Conservation (phyloP, 2,888 invertebrate genomes). For the Subacronicta megacephala region DNA sequence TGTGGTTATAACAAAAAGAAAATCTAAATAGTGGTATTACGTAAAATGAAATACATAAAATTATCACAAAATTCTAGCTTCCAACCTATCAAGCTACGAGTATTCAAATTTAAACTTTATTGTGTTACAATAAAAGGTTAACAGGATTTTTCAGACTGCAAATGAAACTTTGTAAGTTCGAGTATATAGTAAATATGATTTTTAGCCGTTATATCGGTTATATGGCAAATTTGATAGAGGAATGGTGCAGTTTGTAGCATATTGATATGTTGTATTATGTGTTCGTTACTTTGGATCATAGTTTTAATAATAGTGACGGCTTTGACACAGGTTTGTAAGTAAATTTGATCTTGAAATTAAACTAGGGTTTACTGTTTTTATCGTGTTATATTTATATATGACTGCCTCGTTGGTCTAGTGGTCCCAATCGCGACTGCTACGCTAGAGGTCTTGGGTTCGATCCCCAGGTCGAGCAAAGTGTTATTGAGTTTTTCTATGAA, state of each 20-base stretch:
- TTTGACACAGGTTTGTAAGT: not conserved
- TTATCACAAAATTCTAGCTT: not conserved
- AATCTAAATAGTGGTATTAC: not conserved
- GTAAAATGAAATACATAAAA: not conserved
- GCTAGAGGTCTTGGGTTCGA: no score
- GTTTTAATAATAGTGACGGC: not conserved
- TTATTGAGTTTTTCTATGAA: no score
- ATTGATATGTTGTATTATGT: not conserved
- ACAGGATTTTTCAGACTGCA: no score
- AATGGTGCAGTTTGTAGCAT: not conserved
- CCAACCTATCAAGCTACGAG: not conserved
- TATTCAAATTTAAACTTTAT: not conserved
- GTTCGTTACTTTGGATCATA: not conserved
- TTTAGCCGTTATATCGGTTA: no score
- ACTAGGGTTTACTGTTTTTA: no score
- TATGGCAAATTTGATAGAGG: not conserved
- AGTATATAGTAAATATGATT: not conserved
- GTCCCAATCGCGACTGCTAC: no score
- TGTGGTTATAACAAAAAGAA: no score
- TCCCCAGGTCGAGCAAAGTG: no score
- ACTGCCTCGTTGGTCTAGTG: no score
- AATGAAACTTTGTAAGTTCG: no score
- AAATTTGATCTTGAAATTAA: no score
- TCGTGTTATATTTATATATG: no score
- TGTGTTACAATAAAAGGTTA: not conserved